Percentiles rank a stretch among this genome's conserved stretches.
Evolutionary conservation across 2,888 invertebrate genomes (phyloP).

Genomic region (Dolichopus griseipennis): DNA sequence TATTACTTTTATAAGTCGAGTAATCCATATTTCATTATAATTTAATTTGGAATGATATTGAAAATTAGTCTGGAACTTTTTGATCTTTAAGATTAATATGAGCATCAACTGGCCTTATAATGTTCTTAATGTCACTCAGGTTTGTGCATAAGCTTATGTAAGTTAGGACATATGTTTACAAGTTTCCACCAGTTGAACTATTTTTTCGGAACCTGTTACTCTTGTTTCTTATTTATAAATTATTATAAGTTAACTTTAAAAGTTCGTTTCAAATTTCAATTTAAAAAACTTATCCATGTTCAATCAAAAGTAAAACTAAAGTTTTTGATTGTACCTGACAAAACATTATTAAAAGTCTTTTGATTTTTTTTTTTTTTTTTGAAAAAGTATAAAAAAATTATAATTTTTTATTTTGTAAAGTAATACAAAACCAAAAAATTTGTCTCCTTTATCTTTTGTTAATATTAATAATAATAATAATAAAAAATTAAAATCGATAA

Average conservation of each 20-base stretch:
- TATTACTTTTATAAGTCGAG: too few relatives aligned
- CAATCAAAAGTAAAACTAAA: neutral
- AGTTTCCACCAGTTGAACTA: too few relatives aligned
- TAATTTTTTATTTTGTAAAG: neutral
- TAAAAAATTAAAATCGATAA: neutral
- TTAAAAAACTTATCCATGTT: neutral
- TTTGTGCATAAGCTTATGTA: too few relatives aligned
- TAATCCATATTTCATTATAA: too few relatives aligned
- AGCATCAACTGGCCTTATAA: too few relatives aligned
- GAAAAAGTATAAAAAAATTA: neutral
- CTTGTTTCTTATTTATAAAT: neutral
- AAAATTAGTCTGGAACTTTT: too few relatives aligned
- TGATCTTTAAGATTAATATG: too few relatives aligned
- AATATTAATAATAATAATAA: neutral
- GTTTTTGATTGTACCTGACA: neutral
- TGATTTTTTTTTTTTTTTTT: too few relatives aligned
- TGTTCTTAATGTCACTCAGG: too few relatives aligned
- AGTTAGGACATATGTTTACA: too few relatives aligned
- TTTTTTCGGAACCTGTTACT: too few relatives aligned
- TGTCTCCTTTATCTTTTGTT: slow-evolving; percentile 1
- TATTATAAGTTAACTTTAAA: neutral
- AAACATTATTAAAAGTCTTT: neutral
- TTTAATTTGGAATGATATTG: too few relatives aligned
- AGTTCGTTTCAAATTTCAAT: neutral
- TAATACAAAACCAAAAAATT: neutral